Percentiles rank a stretch among this genome's conserved stretches.
Conservation (phyloP, 2,113 vertebrate genomes). For the Nyctibius bracteatus region DNA sequence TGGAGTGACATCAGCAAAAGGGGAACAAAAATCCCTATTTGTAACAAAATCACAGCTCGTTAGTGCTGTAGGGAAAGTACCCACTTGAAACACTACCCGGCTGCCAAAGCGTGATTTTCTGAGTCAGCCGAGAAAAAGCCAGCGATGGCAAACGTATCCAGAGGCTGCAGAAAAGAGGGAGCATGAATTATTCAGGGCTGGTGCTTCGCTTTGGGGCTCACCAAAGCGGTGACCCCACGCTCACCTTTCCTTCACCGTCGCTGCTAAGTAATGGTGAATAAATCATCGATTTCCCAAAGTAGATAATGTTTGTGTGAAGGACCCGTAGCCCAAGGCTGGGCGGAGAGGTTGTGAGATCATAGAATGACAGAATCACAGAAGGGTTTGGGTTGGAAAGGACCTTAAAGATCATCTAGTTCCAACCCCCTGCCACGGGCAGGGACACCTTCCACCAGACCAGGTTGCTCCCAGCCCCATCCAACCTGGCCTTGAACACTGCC, state of each 20-base stretch:
- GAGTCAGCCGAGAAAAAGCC: background rate
- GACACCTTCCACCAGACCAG: too few species aligned
- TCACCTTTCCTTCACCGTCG: background rate
- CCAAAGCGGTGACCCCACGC: rapidly evolving
- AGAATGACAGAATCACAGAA: too few species aligned
- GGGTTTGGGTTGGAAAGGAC: too few species aligned
- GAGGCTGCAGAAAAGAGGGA: conserved; percentile 10
- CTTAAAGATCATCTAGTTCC: too few species aligned
- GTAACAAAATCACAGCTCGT: conserved; percentile 27
- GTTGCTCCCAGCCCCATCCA: too few species aligned
- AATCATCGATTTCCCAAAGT: background rate
- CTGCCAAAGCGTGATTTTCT: conserved; percentile 24
- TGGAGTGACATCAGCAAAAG: conserved; percentile 42
- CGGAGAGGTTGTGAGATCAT: background rate
- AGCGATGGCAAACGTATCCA: rapidly evolving
- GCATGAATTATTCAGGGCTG: conserved; percentile 63
- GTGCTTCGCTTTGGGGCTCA: background rate
- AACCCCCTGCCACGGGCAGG: too few species aligned
- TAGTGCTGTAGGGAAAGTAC: conserved; percentile 17
- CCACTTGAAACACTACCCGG: conserved; percentile 35
- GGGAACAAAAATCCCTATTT: conserved; percentile 37
- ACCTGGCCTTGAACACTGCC: too few species aligned
- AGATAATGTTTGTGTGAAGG: background rate
- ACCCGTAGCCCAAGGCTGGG: background rate
- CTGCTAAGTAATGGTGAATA: background rate